These are phyloP conservation scores for Amphipoea lucens DNA, from an alignment of 2,888 invertebrate genomes.

Conservation along the genomic window DNA sequence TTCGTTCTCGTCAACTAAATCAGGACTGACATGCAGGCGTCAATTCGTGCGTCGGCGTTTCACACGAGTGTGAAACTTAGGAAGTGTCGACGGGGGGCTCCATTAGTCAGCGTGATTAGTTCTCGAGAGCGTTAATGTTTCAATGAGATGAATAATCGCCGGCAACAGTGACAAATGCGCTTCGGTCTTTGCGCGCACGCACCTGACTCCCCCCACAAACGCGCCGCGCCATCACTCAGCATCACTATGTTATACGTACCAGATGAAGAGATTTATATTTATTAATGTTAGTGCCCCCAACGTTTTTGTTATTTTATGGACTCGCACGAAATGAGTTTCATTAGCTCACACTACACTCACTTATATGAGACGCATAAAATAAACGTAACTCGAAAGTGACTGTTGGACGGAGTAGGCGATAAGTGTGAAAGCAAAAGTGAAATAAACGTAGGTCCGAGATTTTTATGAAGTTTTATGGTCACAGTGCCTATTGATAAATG, in stretches of 20 bases:
- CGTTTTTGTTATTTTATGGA: slow-evolving; percentile 66
- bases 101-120: slow-evolving; percentile 90
- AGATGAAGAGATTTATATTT: slow-evolving; percentile 90
- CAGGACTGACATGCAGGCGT: slow-evolving; percentile 77
- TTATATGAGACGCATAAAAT: slow-evolving; percentile 58
- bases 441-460: slow-evolving; percentile 61
- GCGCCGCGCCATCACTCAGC: slow-evolving; percentile 86
- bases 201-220: slow-evolving; percentile 86
- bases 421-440: slow-evolving; percentile 60
- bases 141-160: slow-evolving; percentile 90
- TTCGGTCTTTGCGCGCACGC: slow-evolving; percentile 85
- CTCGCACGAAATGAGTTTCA: slow-evolving; percentile 59
- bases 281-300: slow-evolving; percentile 81
- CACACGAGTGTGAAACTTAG: slow-evolving; percentile 87
- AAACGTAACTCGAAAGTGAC: slow-evolving; percentile 49
- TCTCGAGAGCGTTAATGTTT: slow-evolving; percentile 88
- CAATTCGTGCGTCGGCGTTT: slow-evolving; percentile 75
- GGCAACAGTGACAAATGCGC: slow-evolving; percentile 89
- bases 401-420: slow-evolving; percentile 40
- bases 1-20: slow-evolving; percentile 81
- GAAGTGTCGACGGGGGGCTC: slow-evolving; percentile 89
- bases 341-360: slow-evolving; percentile 48
- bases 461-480: slow-evolving; percentile 75
- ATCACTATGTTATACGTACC: slow-evolving; percentile 81
- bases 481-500: slow-evolving; percentile 86